Conservation (phyloP, 2,113 vertebrate genomes). For the Uropsilus gracilis region DNA sequence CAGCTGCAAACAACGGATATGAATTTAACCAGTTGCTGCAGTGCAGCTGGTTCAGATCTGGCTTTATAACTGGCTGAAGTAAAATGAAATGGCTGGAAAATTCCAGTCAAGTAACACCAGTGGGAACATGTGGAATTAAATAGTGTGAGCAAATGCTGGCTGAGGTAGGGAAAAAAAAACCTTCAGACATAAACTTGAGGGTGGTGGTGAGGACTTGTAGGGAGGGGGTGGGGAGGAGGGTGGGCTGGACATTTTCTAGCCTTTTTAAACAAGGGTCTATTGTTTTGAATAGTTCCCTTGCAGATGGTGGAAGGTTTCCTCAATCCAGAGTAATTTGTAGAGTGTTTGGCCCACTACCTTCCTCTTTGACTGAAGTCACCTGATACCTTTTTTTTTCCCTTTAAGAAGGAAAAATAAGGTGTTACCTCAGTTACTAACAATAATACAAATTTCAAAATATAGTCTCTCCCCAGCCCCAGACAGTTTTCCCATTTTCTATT, state of each 20-base stretch:
- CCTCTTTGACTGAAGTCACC: conserved; percentile 42
- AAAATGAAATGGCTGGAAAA: conserved; percentile 78
- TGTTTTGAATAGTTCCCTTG: conserved; percentile 62
- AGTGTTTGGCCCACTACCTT: conserved; percentile 29
- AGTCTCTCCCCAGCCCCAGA: neutral
- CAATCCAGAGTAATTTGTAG: neutral
- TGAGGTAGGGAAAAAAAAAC: neutral
- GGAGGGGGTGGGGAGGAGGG: neutral
- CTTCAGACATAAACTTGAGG: conserved; percentile 46
- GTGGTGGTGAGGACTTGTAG: neutral
- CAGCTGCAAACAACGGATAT: conserved; percentile 66
- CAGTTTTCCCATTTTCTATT: neutral
- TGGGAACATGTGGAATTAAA: conserved; percentile 74
- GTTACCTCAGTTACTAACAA: conserved; percentile 28
- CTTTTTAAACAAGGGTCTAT: conserved; percentile 62
- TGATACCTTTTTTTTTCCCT: conserved; percentile 32
- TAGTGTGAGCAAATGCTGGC: conserved; percentile 60
- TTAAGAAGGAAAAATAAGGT: neutral
- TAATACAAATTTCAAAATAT: neutral
- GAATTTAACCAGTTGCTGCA: conserved; percentile 65
- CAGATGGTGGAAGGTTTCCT: neutral
- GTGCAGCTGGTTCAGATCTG: conserved; percentile 71
- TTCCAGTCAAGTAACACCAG: conserved; percentile 70
- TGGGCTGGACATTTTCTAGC: neutral
- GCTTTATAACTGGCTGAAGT: conserved; percentile 70